These are phyloP conservation scores for Harlomillsia oculata DNA, from an alignment of 1,140 invertebrate genomes.

Conservation along the genomic window DNA sequence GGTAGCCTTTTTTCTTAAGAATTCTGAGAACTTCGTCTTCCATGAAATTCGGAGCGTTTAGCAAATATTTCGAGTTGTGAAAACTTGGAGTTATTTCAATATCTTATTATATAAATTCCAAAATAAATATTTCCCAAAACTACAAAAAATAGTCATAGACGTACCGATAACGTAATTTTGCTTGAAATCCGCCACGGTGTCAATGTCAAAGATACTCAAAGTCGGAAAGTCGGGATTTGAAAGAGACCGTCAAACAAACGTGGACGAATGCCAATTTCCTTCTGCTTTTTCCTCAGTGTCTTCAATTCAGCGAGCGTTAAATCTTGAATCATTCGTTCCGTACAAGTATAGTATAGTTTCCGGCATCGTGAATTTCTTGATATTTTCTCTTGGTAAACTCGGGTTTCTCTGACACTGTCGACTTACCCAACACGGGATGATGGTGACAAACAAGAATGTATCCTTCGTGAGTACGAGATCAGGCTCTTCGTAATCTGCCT, in stretches of 20 bases:
- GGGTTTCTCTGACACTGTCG: no score
- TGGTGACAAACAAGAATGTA: no score
- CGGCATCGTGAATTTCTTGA: no score
- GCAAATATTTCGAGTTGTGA: conserved; percentile 14
- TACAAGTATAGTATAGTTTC: no score
- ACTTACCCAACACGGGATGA: no score
- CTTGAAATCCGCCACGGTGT: neutral
- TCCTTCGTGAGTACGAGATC: no score
- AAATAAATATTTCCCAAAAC: no score
- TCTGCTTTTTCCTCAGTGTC: conserved; percentile 16
- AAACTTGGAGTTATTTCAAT: conserved; percentile 22
- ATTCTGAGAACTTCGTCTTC: conserved; percentile 10
- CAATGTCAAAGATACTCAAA: conserved; percentile 15
- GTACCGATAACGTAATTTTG: conserved; percentile 1
- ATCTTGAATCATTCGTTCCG: no score
- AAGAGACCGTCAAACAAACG: neutral
- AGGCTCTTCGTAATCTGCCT: no score
- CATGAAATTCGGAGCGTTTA: conserved; percentile 1
- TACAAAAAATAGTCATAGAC: no score
- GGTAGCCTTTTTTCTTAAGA: conserved; percentile 15
- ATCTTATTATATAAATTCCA: neutral
- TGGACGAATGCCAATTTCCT: conserved; percentile 11
- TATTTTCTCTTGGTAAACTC: no score
- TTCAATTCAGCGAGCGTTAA: conserved; percentile 26
- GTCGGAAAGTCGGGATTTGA: conserved; percentile 10